Evolutionary conservation across 1,140 invertebrate genomes (phyloP).

Genomic region (Octopus sinensis): DNA sequence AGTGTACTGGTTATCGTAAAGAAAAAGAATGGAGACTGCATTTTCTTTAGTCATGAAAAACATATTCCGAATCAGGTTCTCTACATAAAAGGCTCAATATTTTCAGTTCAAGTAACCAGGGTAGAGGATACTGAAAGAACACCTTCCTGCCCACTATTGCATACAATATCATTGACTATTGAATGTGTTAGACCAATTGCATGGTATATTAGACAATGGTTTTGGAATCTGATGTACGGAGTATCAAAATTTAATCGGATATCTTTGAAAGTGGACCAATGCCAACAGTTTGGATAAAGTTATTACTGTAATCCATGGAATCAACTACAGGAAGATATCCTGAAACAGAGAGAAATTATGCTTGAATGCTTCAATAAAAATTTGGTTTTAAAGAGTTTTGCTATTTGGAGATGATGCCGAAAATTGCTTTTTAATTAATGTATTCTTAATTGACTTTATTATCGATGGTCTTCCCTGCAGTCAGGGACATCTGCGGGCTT

Average conservation of each 20-base stretch:
- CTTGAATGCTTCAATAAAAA: not conserved
- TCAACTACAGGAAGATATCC: constrained; percentile 1
- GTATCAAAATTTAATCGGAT: not conserved
- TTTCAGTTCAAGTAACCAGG: not conserved
- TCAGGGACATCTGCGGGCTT: not conserved
- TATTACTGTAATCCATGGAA: constrained; percentile 1
- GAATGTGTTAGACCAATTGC: not conserved
- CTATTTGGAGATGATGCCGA: not conserved
- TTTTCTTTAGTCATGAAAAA: not conserved
- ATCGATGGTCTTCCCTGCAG: constrained; percentile 1
- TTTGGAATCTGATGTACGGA: not conserved
- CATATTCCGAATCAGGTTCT: constrained; percentile 1
- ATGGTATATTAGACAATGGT: not conserved
- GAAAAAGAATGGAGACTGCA: not conserved
- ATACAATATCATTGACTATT: not conserved
- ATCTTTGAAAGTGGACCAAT: constrained; percentile 1
- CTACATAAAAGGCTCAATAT: not conserved
- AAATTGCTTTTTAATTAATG: not conserved
- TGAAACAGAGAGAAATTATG: constrained; percentile 8
- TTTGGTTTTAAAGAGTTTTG: not conserved
- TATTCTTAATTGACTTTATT: constrained; percentile 6
- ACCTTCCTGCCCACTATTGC: constrained; percentile 2
- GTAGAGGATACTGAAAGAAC: constrained; percentile 1
- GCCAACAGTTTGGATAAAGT: constrained; percentile 1
- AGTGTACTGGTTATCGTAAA: not conserved